A percentile compares a stretch with the other conserved stretches of the same genome.
phyloP scores from a whole-genome alignment of 2,888 invertebrate species.

The Spisula subtruncata region DNA sequence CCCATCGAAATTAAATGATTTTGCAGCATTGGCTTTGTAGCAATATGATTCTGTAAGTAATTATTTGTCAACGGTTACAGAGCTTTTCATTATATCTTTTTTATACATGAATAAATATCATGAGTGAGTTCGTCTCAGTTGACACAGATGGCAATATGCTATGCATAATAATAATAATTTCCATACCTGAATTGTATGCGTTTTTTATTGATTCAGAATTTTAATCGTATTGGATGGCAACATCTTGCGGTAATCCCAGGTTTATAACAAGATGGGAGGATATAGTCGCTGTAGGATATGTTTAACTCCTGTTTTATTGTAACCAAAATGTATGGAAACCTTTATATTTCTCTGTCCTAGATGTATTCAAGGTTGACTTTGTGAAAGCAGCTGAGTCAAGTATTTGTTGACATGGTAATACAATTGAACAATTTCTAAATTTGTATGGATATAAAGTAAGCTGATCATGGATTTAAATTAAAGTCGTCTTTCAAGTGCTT shows the following conservation, averaged over 20 bases:
- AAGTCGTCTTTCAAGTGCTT: background rate
- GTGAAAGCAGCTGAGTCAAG: background rate
- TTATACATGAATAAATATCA: background rate
- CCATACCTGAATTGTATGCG: constrained; percentile 15
- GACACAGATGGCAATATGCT: constrained; percentile 12
- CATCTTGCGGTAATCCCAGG: constrained; percentile 29
- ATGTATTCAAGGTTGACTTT: background rate
- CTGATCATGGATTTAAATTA: background rate
- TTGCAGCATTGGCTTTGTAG: too few relatives aligned
- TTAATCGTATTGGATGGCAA: constrained; percentile 32
- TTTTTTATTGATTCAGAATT: constrained; percentile 35
- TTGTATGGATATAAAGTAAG: background rate
- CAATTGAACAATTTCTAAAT: background rate
- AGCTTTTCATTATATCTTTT: background rate
- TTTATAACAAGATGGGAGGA: background rate
- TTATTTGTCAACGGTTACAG: too few relatives aligned
- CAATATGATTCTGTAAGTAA: too few relatives aligned
- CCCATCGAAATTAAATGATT: too few relatives aligned
- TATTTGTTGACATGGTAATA: background rate
- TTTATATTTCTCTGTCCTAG: background rate
- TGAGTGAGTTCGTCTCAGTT: background rate
- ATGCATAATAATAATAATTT: constrained; percentile 7
- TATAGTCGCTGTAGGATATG: too few relatives aligned
- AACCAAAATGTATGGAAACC: constrained; percentile 12
- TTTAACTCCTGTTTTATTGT: background rate